phyloP scores from a whole-genome alignment of 37 sponge, comb jelly and placozoan genomes.

The Agelas oroides region DNA sequence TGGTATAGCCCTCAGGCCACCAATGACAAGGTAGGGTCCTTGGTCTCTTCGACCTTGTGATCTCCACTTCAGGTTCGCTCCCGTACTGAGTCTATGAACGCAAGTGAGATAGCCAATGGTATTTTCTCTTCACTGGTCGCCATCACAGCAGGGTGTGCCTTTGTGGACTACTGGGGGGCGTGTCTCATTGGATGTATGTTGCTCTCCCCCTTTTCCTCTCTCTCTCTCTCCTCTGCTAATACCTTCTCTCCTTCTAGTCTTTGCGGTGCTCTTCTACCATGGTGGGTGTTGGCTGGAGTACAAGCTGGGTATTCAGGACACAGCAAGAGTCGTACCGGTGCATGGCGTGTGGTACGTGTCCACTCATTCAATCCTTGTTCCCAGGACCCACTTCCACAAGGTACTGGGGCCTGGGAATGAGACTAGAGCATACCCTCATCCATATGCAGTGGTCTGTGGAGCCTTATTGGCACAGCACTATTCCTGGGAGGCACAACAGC shows the following conservation, averaged over 20 bases:
- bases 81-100: constrained; percentile 79
- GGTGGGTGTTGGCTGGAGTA: constrained; percentile 86
- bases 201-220: no score
- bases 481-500: constrained; percentile 5
- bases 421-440: no score
- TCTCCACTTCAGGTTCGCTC: constrained; percentile 46
- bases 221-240: no score
- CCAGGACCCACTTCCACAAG: no score
- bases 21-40: no score
- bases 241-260: constrained; percentile 37
- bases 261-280: constrained; percentile 89
- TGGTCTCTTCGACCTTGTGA: no score
- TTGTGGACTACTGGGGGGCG: constrained; percentile 78
- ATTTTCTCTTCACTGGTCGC: constrained; percentile 88
- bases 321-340: constrained; percentile 89
- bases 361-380: no score
- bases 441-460: constrained; percentile 80
- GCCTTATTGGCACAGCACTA: constrained; percentile 72
- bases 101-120: constrained; percentile 95
- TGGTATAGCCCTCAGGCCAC: no score
- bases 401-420: no score
- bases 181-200: constrained; percentile 81
- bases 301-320: constrained; percentile 80
- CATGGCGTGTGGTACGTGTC: constrained; percentile 81
- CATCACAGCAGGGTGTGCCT: constrained; percentile 90